phyloP scores from a whole-genome alignment of 1,140 invertebrate species.

The Drosophila pallidifrons region DNA sequence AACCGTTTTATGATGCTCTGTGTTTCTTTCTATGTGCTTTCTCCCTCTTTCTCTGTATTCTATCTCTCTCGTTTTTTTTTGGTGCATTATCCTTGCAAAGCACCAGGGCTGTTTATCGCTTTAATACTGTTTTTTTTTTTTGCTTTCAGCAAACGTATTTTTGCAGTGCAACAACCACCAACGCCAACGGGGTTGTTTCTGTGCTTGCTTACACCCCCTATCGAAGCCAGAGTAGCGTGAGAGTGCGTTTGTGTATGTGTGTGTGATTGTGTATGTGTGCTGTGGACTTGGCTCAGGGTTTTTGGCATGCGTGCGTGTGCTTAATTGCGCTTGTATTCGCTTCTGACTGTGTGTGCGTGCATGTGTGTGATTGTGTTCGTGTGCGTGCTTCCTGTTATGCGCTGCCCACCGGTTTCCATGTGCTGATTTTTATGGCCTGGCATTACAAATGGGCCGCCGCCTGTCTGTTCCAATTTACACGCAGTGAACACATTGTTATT shows the following conservation, averaged over 20 bases:
- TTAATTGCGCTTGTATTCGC: conserved; percentile 75
- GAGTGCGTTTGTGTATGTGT: no score
- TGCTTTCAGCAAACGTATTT: conserved; percentile 20
- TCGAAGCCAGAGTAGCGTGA: conserved; percentile 5
- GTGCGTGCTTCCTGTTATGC: conserved; percentile 61
- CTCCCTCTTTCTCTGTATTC: conserved; percentile 10
- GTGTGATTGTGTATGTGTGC: conserved; percentile 13
- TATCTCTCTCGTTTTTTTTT: not conserved
- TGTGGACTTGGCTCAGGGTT: conserved; percentile 31
- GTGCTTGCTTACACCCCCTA: conserved; percentile 61
- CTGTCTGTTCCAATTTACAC: conserved; percentile 71
- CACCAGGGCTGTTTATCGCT: conserved; percentile 59
- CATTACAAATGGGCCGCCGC: conserved; percentile 48
- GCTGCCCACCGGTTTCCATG: conserved; percentile 55
- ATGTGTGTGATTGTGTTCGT: not conserved
- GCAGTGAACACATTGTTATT: conserved; percentile 41
- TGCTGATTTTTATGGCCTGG: conserved; percentile 65
- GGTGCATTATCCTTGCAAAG: conserved; percentile 57
- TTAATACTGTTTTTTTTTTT: conserved; percentile 27
- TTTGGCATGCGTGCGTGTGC: conserved; percentile 67
- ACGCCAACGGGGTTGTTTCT: conserved; percentile 62
- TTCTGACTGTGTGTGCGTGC: conserved; percentile 1
- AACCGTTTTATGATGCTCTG: conserved; percentile 73
- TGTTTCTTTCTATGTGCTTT: not conserved
- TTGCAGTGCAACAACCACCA: conserved; percentile 74